These are phyloP conservation scores for Coreius guichenoti DNA, from an alignment of 2,797 vertebrate genomes.

Conservation along the genomic window DNA sequence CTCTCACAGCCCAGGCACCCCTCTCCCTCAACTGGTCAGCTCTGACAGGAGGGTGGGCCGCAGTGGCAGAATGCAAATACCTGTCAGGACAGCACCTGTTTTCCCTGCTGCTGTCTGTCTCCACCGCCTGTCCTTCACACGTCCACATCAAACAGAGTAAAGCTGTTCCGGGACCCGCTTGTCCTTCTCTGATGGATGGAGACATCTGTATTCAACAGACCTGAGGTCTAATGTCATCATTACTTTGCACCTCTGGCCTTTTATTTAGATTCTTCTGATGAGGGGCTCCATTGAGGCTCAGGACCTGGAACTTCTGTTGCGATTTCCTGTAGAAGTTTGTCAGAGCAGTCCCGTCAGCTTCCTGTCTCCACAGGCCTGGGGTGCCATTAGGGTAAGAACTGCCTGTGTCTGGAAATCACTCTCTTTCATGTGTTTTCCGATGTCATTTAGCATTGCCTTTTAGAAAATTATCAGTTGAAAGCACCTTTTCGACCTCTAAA, in stretches of 20 bases:
- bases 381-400: slow-evolving; percentile 82
- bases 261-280: slow-evolving; percentile 81
- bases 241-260: slow-evolving; percentile 29
- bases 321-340: slow-evolving; percentile 78
- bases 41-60: slow-evolving; percentile 79
- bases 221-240: slow-evolving; percentile 27
- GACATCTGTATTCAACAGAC: slow-evolving; percentile 19
- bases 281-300: slow-evolving; percentile 76
- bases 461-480: neutral
- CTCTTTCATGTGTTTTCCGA: neutral
- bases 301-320: slow-evolving; percentile 85
- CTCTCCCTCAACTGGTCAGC: slow-evolving; percentile 74
- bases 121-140: slow-evolving; percentile 68
- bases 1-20: slow-evolving; percentile 70
- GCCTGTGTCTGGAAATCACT: slow-evolving; percentile 21
- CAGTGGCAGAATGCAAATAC: slow-evolving; percentile 78
- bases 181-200: slow-evolving; percentile 38
- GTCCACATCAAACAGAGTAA: slow-evolving; percentile 63
- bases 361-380: slow-evolving; percentile 82
- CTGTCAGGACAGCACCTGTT: slow-evolving; percentile 74
- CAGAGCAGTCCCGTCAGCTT: slow-evolving; percentile 82
- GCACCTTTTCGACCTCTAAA: neutral
- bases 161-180: slow-evolving; percentile 46
- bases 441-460: neutral
- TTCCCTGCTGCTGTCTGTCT: slow-evolving; percentile 68